Base-by-base conservation (phyloP, 2,888 invertebrate species). In the Vannuccia rotundouncinata region DNA sequence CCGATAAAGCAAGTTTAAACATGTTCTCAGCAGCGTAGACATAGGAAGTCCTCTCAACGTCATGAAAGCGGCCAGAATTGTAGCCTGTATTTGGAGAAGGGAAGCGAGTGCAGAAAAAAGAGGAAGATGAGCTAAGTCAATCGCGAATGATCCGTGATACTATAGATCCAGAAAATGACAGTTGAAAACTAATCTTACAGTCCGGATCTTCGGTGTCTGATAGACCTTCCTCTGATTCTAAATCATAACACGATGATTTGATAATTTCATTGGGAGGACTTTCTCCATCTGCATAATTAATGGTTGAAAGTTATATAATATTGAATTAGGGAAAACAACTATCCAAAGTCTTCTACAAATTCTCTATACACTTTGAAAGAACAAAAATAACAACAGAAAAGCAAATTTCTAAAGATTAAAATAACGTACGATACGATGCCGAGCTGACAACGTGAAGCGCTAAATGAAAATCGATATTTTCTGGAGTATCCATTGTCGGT, bases 11-110 rank as follows among this genome's bases (percentile, higher is more conserved):
- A 5, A 66, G 66, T 22, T 66, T 66, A 66, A 66, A 66, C 2
- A 66, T 66, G 22, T 66, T 66, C 25, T 66, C 66, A 22, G 66
- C 66, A 2, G 66, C 66, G 66, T 66, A 66, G 25, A 66, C 66
- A 22, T 66, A 66, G 22, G 66, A 66, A 27, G 66, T 66, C 25
- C 66, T 66, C 25, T 66, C 66, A 27, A 66, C 22, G 10, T 13
- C 66, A 5, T 5, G 66, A 66, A 66, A 45, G 10, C 17, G 45
- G 10, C 17, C 45, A 45, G 45, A 45, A 45, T 17, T 45, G 17
- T 45, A 45, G 17, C 45, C 45, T 45, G 17, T 17, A 45, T n/a
- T 5, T 45, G 5, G 45, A 66, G 2, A 66, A 22, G 25, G 2
- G 17, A 5, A 66, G 66, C 17, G 5, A n/a, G 66, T 13, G 66